A percentile compares a stretch with the other conserved stretches of the same genome.
These are phyloP conservation scores for Cheumatopsyche charites DNA, from an alignment of 1,140 invertebrate genomes.

Conservation along the genomic window DNA sequence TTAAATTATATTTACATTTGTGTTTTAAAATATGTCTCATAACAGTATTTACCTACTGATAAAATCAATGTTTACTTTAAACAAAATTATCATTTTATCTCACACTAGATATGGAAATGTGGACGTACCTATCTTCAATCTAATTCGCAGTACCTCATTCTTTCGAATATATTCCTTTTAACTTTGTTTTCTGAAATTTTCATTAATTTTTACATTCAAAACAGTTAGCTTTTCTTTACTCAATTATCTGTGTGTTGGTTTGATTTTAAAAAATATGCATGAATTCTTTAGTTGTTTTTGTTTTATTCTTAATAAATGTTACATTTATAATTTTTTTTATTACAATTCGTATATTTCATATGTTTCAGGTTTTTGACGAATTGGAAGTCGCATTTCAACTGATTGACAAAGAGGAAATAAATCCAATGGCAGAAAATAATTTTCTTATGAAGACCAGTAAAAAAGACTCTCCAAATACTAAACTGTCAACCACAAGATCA, in stretches of 20 bases:
- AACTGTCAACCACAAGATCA: constrained; percentile 12
- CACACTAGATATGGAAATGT: neutral
- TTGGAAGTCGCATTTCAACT: constrained; percentile 66
- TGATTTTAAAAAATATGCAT: too few species aligned
- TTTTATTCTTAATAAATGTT: too few species aligned
- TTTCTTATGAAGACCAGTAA: neutral
- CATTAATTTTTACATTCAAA: too few species aligned
- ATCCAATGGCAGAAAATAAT: constrained; percentile 32
- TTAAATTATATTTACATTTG: neutral
- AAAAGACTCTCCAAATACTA: neutral
- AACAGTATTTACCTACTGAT: neutral
- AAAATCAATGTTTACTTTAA: neutral
- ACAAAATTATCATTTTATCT: neutral
- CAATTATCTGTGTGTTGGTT: too few species aligned
- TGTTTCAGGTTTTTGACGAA: constrained; percentile 63
- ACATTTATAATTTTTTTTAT: neutral
- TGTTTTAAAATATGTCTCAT: neutral
- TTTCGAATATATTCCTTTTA: too few species aligned
- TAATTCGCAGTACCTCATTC: too few species aligned
- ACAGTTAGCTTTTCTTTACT: too few species aligned
- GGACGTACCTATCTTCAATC: too few species aligned
- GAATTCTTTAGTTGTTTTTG: too few species aligned
- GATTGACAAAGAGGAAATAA: constrained; percentile 61
- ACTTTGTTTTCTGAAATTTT: too few species aligned
- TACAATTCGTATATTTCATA: neutral